Conservation (phyloP, 2,113 vertebrate genomes). For the Takifugu flavidus region DNA sequence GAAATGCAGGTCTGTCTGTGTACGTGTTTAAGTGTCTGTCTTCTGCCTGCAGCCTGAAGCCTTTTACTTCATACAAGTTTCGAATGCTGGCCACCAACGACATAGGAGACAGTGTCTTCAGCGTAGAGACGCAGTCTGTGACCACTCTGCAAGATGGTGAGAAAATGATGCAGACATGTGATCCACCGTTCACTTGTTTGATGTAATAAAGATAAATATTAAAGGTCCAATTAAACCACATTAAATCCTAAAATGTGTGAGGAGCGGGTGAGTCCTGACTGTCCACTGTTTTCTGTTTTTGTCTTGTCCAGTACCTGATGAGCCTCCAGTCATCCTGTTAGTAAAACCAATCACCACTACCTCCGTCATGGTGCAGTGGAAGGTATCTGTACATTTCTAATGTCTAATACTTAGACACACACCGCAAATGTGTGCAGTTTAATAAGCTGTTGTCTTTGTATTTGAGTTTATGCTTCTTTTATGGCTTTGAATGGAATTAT, state of each 20-base stretch:
- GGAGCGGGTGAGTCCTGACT: neutral
- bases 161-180: slow-evolving; percentile 24
- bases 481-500: slow-evolving; percentile 21
- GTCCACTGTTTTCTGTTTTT: slow-evolving; percentile 22
- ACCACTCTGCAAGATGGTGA: slow-evolving; percentile 95
- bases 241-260: too few relatives aligned
- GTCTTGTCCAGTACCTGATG: slow-evolving; percentile 81
- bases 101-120: slow-evolving; percentile 89
- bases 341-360: slow-evolving; percentile 91
- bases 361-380: slow-evolving; percentile 93
- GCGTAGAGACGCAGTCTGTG: slow-evolving; percentile 83
- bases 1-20: slow-evolving; percentile 34
- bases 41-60: slow-evolving; percentile 80
- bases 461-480: neutral
- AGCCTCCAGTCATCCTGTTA: slow-evolving; percentile 84
- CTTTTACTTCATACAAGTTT: slow-evolving; percentile 92
- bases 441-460: slow-evolving; percentile 3
- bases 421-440: slow-evolving; percentile 7
- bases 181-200: too few relatives aligned
- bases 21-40: neutral
- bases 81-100: slow-evolving; percentile 95
- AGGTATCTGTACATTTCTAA: slow-evolving; percentile 71
- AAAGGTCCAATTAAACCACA: too few relatives aligned
- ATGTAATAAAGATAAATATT: too few relatives aligned
- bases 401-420: neutral